Evolutionary conservation across 2,797 vertebrate genomes (phyloP).

Genomic region (Brachyrhaphis roseni): DNA sequence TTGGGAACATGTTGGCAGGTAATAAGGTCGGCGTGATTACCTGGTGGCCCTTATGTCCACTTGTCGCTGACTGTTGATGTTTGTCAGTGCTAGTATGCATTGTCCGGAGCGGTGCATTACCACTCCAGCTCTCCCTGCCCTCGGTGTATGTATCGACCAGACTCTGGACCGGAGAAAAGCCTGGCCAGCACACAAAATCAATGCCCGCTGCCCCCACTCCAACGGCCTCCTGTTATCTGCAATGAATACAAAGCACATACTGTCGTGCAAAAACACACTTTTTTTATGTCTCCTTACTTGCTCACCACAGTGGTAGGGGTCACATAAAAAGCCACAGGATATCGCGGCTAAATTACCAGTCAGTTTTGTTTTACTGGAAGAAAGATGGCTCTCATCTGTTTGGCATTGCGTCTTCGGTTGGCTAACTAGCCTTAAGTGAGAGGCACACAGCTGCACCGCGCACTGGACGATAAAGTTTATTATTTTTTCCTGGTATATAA

Average conservation of each 20-base stretch:
- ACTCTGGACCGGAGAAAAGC: slow-evolving; percentile 80
- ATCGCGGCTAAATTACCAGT: slow-evolving; percentile 58
- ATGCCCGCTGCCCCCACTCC: slow-evolving; percentile 76
- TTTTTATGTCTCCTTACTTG: slow-evolving; percentile 48
- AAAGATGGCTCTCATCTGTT: slow-evolving; percentile 50
- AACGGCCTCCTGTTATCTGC: slow-evolving; percentile 73
- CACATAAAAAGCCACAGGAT: slow-evolving; percentile 48
- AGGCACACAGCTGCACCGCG: slow-evolving; percentile 36
- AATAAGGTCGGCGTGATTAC: slow-evolving; percentile 71
- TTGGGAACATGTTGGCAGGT: slow-evolving; percentile 38
- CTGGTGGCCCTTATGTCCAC: slow-evolving; percentile 65
- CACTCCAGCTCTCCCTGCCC: slow-evolving; percentile 52
- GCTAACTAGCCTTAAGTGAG: slow-evolving; percentile 46
- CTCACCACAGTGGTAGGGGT: slow-evolving; percentile 12
- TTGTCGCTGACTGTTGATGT: slow-evolving; percentile 53
- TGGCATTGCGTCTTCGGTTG: slow-evolving; percentile 31
- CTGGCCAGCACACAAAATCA: slow-evolving; percentile 83
- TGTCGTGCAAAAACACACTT: slow-evolving; percentile 54
- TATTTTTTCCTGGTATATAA: slow-evolving; percentile 52
- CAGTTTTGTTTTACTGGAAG: slow-evolving; percentile 60
- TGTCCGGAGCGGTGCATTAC: slow-evolving; percentile 67
- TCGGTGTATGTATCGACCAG: slow-evolving; percentile 77
- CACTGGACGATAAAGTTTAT: slow-evolving; percentile 55
- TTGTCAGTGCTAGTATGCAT: slow-evolving; percentile 18
- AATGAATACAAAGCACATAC: slow-evolving; percentile 75